These are phyloP conservation scores for Sturnus vulgaris DNA, from an alignment of 2,113 vertebrate species.

Conservation along the genomic window DNA sequence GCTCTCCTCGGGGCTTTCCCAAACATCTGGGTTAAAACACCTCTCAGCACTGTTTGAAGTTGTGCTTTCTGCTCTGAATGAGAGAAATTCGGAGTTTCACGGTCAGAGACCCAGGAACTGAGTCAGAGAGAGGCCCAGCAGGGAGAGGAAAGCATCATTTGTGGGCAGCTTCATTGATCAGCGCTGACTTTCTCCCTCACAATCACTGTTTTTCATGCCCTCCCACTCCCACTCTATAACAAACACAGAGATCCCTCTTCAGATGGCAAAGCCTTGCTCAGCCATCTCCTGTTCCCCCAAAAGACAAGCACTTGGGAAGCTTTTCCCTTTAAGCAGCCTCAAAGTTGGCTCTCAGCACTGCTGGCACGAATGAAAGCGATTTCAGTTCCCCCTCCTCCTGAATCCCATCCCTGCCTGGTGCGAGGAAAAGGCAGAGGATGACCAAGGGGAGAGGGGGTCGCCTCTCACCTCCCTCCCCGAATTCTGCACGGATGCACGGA, in stretches of 20 bases:
- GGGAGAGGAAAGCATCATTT: not conserved
- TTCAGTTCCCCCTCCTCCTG: not conserved
- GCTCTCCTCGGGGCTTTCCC: not conserved
- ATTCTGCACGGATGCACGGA: not conserved
- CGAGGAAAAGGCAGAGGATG: not conserved
- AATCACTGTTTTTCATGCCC: not conserved
- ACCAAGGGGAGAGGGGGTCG: not conserved
- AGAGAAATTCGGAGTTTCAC: not conserved
- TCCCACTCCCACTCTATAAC: not conserved
- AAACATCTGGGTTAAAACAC: not conserved
- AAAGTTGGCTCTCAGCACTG: constrained; percentile 35
- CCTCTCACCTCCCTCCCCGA: not conserved
- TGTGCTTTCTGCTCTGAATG: not conserved
- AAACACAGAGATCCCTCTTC: not conserved
- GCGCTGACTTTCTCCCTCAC: not conserved
- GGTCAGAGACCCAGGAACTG: not conserved
- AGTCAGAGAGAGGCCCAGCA: constrained; percentile 10
- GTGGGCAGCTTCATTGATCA: not conserved
- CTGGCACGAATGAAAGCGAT: constrained; percentile 12
- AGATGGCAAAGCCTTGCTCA: not conserved
- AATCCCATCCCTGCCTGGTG: not conserved
- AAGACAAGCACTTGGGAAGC: not conserved
- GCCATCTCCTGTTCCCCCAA: not conserved
- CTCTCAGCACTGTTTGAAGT: not conserved
- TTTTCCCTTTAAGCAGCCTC: not conserved